A percentile compares a stretch with the other conserved stretches of the same genome.
Evolutionary conservation across 2,888 invertebrate genomes (phyloP).

Genomic region (Nebria salina): DNA sequence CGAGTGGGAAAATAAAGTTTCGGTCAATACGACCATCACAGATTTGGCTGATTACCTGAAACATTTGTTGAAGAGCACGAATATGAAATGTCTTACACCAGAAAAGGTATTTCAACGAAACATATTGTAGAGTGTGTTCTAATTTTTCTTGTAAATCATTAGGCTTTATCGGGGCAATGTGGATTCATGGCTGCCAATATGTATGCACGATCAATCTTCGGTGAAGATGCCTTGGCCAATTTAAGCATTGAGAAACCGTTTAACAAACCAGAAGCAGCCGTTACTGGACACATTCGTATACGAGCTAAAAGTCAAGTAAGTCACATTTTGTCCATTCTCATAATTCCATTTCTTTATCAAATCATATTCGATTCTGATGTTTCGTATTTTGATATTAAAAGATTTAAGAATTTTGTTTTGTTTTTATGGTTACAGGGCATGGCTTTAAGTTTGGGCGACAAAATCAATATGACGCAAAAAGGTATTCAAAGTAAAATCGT

Average conservation of each 20-base stretch:
- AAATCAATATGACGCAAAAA: conserved; percentile 94
- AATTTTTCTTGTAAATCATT: conserved; percentile 47
- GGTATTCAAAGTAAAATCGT: conserved; percentile 65
- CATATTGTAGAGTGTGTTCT: conserved; percentile 17
- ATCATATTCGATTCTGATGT: too few species aligned
- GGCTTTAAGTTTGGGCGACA: conserved; percentile 98
- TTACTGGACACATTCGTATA: conserved; percentile 97
- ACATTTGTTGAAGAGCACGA: conserved; percentile 92
- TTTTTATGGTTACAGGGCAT: conserved; percentile 79
- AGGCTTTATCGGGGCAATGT: conserved; percentile 95
- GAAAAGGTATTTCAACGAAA: conserved; percentile 73
- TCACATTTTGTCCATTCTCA: conserved; percentile 14
- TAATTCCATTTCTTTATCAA: too few species aligned
- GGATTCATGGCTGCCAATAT: conserved; percentile 99
- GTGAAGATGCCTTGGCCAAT: conserved; percentile 99
- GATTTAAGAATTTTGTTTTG: neutral
- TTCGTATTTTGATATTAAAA: too few species aligned
- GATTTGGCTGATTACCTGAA: conserved; percentile 93
- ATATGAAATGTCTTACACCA: conserved; percentile 99
- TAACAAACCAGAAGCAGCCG: conserved; percentile 86
- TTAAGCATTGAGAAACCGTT: conserved; percentile 96
- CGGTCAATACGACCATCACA: conserved; percentile 92
- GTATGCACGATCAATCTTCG: conserved; percentile 97
- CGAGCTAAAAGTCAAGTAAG: conserved; percentile 96
- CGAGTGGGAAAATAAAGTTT: conserved; percentile 99